A percentile compares a stretch with the other conserved stretches of the same genome.
phyloP scores from a whole-genome alignment of 35 echinoderm and acorn worm genomes.

The Ptychodera flava region DNA sequence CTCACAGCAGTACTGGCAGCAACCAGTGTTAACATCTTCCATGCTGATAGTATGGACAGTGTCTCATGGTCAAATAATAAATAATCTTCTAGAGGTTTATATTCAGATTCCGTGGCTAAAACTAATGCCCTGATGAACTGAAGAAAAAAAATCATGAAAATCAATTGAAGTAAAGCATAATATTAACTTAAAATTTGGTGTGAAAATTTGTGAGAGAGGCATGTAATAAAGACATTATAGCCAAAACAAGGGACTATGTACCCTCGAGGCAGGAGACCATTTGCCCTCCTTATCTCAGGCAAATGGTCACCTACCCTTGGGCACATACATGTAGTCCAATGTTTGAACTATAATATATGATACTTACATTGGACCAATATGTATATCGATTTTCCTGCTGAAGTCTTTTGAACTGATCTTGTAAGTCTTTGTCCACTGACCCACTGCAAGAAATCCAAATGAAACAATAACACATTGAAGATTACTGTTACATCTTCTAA shows the following conservation, averaged over 20 bases:
- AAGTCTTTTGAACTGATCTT: conserved; percentile 7
- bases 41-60: not conserved
- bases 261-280: no score
- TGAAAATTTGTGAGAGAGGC: no score
- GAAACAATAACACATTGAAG: not conserved
- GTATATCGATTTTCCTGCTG: not conserved
- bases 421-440: conserved; percentile 4
- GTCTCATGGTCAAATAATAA: conserved; percentile 4
- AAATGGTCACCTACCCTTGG: no score
- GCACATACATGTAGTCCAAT: no score
- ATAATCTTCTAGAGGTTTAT: not conserved
- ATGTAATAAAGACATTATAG: no score
- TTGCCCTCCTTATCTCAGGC: no score
- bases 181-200: not conserved
- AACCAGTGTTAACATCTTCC: conserved; percentile 11
- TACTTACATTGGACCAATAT: conserved; percentile 4
- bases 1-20: not conserved
- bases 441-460: not conserved
- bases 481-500: no score
- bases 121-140: conserved; percentile 10
- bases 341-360: not conserved
- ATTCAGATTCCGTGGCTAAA: not conserved
- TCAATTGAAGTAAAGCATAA: not conserved
- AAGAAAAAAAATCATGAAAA: not conserved
- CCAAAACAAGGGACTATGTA: no score